These are phyloP conservation scores for Spermophilus dauricus DNA, from an alignment of 2,113 vertebrate species.

Conservation along the genomic window DNA sequence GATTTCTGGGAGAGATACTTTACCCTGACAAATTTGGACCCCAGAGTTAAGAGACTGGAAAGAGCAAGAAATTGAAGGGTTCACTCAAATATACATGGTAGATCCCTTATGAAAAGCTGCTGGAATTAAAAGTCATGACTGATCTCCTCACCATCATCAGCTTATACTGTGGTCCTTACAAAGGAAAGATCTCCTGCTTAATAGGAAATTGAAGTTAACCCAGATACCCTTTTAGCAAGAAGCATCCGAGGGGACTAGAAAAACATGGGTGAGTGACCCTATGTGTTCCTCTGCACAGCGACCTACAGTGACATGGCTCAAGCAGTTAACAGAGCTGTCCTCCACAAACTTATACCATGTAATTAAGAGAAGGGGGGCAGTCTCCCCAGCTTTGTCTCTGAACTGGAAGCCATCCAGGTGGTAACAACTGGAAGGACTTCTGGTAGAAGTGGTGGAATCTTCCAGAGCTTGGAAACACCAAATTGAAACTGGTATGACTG, in stretches of 20 bases:
- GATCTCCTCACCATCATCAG: not conserved
- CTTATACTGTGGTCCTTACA: not conserved
- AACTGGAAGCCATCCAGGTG: not conserved
- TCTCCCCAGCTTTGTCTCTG: not conserved
- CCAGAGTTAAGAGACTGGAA: not conserved
- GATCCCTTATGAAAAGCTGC: not conserved
- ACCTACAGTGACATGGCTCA: not conserved
- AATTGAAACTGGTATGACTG: not conserved
- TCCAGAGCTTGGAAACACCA: constrained; percentile 60
- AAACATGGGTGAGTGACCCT: not conserved
- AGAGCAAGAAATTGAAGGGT: not conserved
- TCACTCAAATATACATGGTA: not conserved
- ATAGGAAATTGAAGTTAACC: not conserved
- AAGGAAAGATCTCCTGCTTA: not conserved
- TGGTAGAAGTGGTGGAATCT: constrained; percentile 56
- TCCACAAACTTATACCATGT: not conserved
- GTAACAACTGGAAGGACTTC: constrained; percentile 39
- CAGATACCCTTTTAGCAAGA: not conserved
- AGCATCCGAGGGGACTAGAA: not conserved
- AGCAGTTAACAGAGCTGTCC: not conserved
- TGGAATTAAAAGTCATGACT: constrained; percentile 14
- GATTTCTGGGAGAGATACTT: not conserved
- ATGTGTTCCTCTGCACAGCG: not conserved
- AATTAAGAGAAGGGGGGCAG: not conserved
- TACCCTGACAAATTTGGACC: not conserved